Evolutionary conservation across 2,888 invertebrate species (phyloP), one percentile per base, ranked within the genome.

Genomic region (Amphipyra berbera): DNA sequence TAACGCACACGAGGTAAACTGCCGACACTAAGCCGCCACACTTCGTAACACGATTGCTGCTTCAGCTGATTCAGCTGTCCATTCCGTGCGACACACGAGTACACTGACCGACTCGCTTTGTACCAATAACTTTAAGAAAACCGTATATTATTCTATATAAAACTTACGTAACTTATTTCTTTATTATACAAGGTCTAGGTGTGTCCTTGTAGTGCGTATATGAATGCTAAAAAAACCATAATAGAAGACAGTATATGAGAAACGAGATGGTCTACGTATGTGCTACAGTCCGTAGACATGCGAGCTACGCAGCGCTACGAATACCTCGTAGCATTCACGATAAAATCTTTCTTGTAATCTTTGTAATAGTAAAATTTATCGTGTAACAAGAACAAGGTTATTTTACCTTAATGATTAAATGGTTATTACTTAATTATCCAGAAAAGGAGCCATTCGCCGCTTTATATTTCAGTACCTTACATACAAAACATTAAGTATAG

Each of bases 221-320:
- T 15, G 15, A 46, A 15, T 15, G 13, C 48, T 37, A 6, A 12
- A 15, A 6, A 12, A 15, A 15, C 35, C 44, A 38, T 41, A 21
- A 21, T 40, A 13, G 14, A 33, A 40, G 35, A 55, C 35, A 30
- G n/a, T 54, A 10, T 58, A 47, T 40, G 35, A 35, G 5, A 21
- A 12, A 6, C 15, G 6, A 41, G 21, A n/a, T 44, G 33, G 2
- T 33, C 47, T 41, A 53, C 52, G 40, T 15, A 15, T 48, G 69
- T 42, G 67, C 73, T 69, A 69, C 68, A 60, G 52, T 27, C 27
- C 37, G 47, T 59, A 46, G 52, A 40, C 69, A 73, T 45, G 69
- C 68, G 45, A 49, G 68, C 67, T 73, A 66, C 66, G 47, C 41
- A 35, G 33, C n/a, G 63, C 70, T 55, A 52, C 62, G 38, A 40